Evolutionary conservation across 2,113 vertebrate species (phyloP).

Genomic region (Mixornis gularis): DNA sequence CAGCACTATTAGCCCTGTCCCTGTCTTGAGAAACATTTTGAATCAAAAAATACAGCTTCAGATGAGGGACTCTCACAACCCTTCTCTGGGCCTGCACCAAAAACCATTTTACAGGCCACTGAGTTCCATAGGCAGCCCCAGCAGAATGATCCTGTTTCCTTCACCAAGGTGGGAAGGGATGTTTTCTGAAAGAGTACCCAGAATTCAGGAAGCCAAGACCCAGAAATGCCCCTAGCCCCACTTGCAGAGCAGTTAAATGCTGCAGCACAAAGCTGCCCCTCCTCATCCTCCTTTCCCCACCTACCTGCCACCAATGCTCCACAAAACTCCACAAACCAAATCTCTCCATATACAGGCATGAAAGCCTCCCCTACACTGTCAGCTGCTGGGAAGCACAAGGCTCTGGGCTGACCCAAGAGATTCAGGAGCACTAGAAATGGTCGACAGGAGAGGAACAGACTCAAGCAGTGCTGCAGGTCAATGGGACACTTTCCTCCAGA

Average conservation of each 20-base stretch:
- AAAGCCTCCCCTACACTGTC: neutral
- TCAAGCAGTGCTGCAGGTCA: neutral
- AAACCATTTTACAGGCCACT: neutral
- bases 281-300: neutral
- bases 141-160: neutral
- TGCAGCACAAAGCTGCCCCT: neutral
- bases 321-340: neutral
- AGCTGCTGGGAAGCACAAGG: neutral
- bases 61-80: neutral
- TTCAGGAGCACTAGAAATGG: neutral
- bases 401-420: neutral
- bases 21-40: rapidly evolving
- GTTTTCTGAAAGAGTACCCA: neutral
- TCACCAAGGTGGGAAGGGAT: neutral
- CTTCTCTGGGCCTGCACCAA: neutral
- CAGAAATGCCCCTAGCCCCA: neutral
- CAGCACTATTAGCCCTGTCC: neutral
- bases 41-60: neutral
- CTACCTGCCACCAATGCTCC: neutral
- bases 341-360: rapidly evolving
- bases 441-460: neutral
- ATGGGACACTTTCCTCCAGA: neutral
- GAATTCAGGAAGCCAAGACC: neutral
- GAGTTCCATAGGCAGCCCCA: neutral
- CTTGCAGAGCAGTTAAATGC: neutral